Base-by-base conservation (phyloP, 1,140 invertebrate species). In the Coptotermes formosanus region DNA sequence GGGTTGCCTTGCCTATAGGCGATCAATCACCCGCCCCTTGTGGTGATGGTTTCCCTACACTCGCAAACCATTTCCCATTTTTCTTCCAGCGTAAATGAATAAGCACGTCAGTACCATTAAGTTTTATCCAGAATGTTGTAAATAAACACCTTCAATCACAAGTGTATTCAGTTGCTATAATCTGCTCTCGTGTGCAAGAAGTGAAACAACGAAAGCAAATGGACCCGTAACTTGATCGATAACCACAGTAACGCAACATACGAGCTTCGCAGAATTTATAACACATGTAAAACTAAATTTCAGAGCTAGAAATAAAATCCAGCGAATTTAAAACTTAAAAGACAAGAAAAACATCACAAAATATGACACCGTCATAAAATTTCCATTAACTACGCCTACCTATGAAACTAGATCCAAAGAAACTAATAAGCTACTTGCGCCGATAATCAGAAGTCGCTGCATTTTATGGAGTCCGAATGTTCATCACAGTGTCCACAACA, bases 71-170 rank as follows among this genome's bases (percentile, higher is more conserved):
- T 75, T 75, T 21, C 16, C 52, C 52, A 55, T 55, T 55, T 21
- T 16, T 75, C 25, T 75, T 75, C n/a, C 64, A 75, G 64, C 64
- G 25, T 75, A 75, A 75, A 75, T 75, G 64, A 75, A 75, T 75
- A 75, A 75, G n/a, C 64, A 25, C 6, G 64, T 25, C 64, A 75
- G 25, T n/a, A 30, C 25, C 64, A 75, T 75, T 75, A 30, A 75
- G n/a, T 75, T 75, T 75, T 75, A 75, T 75, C 64, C 64, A 75
- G 64, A 75, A 75, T 30, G 64, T 75, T 25, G 3, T 75, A 75
- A 75, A 75, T 75, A 75, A 75, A 75, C 7, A 16, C 64, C 59
- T 64, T 64, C 59, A 23, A 64, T 64, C 59, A 23, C 59, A 64
- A 75, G 64, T 30, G 9, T 16, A 75, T 30, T 75, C 64, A 30